These are phyloP conservation scores for Paralichthys olivaceus DNA, from an alignment of 2,113 vertebrate genomes.

Conservation along the genomic window DNA sequence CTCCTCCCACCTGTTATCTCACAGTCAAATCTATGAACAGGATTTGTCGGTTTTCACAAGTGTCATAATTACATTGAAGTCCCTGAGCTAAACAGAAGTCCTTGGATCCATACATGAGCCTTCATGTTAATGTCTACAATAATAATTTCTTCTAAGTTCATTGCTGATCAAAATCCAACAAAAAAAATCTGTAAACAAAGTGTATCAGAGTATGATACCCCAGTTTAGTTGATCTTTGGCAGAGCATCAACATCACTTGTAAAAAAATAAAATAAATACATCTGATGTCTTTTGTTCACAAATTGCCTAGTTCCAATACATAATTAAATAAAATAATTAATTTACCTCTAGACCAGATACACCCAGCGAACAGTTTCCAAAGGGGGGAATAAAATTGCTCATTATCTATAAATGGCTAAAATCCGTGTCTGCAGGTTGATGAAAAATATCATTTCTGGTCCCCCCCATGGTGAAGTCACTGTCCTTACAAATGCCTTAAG, in stretches of 20 bases:
- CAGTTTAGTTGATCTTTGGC: conserved; percentile 26
- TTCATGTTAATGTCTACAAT: too few species aligned
- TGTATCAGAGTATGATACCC: background rate
- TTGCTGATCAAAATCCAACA: background rate
- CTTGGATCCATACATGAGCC: background rate
- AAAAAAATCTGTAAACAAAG: background rate
- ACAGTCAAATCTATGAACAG: background rate
- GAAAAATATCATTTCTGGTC: conserved; percentile 7
- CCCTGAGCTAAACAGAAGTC: background rate
- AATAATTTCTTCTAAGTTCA: background rate
- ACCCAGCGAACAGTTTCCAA: background rate
- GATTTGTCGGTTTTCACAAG: background rate
- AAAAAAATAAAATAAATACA: background rate
- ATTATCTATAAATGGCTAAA: background rate
- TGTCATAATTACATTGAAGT: conserved; percentile 19
- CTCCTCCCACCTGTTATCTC: conserved; percentile 3
- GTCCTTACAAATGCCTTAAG: conserved; percentile 30
- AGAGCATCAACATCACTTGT: background rate
- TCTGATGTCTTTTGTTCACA: conserved; percentile 38
- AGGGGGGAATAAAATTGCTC: background rate
- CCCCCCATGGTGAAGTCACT: conserved; percentile 31
- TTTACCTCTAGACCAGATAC: background rate
- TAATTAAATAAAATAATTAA: conserved; percentile 40
- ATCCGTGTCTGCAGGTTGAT: conserved; percentile 6
- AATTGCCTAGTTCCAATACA: conserved; percentile 34